Evolutionary conservation across 2,797 vertebrate genomes (phyloP).

Genomic region (Oreortyx pictus): DNA sequence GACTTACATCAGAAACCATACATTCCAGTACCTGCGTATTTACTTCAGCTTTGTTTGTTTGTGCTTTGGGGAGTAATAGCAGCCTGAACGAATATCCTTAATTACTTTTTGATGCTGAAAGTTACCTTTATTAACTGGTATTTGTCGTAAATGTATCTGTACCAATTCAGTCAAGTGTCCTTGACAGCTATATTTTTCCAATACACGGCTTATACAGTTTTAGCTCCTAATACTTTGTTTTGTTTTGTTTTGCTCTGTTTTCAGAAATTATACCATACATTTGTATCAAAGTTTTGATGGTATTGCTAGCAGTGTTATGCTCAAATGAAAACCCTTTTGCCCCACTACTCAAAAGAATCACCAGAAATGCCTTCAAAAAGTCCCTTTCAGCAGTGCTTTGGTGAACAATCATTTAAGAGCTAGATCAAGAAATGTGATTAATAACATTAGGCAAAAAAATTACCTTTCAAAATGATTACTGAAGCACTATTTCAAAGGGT

Average conservation of each 20-base stretch:
- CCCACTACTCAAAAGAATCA: neutral
- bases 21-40: neutral
- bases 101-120: too few species aligned
- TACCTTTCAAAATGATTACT: neutral
- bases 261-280: neutral
- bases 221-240: neutral
- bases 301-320: neutral
- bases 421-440: neutral
- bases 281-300: neutral
- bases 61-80: too few species aligned
- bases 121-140: neutral
- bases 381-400: neutral
- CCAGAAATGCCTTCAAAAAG: neutral
- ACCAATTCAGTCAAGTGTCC: neutral
- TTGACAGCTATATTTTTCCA: neutral
- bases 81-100: neutral
- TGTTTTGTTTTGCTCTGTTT: too few species aligned
- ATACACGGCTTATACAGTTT: neutral
- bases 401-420: neutral
- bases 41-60: neutral
- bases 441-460: neutral
- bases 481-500: neutral
- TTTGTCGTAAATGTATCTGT: neutral
- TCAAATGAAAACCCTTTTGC: neutral
- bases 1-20: neutral